phyloP scores from a whole-genome alignment of 1,140 invertebrate species.

The Drosophila gunungcola region DNA sequence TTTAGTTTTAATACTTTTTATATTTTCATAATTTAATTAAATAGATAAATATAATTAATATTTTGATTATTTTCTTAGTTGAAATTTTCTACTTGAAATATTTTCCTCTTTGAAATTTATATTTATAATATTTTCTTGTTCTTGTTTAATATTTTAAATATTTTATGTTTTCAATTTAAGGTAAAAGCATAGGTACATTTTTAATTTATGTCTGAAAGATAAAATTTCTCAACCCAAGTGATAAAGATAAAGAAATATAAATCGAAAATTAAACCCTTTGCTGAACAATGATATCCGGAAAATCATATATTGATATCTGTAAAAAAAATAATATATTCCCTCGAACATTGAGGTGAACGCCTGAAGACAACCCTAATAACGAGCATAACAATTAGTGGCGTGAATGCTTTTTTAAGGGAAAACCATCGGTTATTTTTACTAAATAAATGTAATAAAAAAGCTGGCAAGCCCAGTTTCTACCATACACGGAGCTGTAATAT shows the following conservation, averaged over 20 bases:
- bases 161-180: too few species aligned
- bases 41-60: too few species aligned
- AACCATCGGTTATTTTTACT: neutral
- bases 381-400: neutral
- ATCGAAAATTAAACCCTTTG: neutral
- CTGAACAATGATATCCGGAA: neutral
- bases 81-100: too few species aligned
- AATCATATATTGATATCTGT: neutral
- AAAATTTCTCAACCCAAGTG: too few species aligned
- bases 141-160: neutral
- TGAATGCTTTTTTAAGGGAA: neutral
- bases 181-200: too few species aligned
- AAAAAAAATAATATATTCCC: too few species aligned
- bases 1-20: too few species aligned
- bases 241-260: too few species aligned
- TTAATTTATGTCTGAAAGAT: too few species aligned
- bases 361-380: neutral
- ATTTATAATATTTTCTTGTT: neutral
- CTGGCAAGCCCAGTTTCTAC: slow-evolving; percentile 7
- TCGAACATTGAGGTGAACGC: neutral
- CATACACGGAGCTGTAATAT: neutral
- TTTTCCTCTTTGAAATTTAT: neutral
- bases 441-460: slow-evolving; percentile 1
- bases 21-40: too few species aligned
- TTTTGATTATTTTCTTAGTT: too few species aligned